Percentiles rank a stretch among this genome's conserved stretches.
Evolutionary conservation across 2,797 vertebrate species (phyloP).

Genomic region (Thaleichthys pacificus): DNA sequence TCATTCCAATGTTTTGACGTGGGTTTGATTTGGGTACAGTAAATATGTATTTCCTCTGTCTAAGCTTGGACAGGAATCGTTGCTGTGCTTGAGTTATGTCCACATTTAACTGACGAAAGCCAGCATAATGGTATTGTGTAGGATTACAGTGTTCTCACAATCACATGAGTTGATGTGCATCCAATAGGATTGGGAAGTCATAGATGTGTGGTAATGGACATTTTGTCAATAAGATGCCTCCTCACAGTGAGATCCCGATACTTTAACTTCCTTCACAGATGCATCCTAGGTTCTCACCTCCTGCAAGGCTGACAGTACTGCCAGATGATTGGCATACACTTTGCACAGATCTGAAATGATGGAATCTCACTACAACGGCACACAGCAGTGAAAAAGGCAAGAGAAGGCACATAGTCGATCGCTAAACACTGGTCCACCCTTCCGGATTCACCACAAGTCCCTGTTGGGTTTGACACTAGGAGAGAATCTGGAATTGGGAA

Average conservation of each 20-base stretch:
- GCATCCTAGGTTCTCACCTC: slow-evolving; percentile 25
- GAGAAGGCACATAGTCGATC: neutral
- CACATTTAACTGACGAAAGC: neutral
- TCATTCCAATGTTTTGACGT: slow-evolving; percentile 25
- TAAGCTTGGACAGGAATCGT: neutral
- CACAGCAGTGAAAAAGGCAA: neutral
- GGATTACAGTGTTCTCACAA: slow-evolving; percentile 56
- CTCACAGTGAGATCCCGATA: slow-evolving; percentile 57
- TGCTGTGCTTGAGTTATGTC: neutral
- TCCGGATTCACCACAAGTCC: neutral
- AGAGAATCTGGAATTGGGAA: slow-evolving; percentile 33
- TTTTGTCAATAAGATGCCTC: slow-evolving; percentile 62
- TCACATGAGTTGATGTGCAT: slow-evolving; percentile 46
- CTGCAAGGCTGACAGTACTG: neutral
- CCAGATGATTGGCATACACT: neutral
- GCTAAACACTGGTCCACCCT: neutral
- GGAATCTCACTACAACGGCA: neutral
- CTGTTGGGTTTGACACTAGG: neutral
- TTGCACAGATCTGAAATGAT: neutral
- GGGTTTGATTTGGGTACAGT: neutral
- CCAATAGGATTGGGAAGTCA: slow-evolving; percentile 34
- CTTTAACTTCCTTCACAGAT: slow-evolving; percentile 60
- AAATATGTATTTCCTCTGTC: neutral
- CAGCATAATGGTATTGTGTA: neutral
- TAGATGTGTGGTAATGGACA: slow-evolving; percentile 66